Evolutionary conservation across 2,888 invertebrate genomes (phyloP).

Genomic region (Imbricaverruca yamaguchii): DNA sequence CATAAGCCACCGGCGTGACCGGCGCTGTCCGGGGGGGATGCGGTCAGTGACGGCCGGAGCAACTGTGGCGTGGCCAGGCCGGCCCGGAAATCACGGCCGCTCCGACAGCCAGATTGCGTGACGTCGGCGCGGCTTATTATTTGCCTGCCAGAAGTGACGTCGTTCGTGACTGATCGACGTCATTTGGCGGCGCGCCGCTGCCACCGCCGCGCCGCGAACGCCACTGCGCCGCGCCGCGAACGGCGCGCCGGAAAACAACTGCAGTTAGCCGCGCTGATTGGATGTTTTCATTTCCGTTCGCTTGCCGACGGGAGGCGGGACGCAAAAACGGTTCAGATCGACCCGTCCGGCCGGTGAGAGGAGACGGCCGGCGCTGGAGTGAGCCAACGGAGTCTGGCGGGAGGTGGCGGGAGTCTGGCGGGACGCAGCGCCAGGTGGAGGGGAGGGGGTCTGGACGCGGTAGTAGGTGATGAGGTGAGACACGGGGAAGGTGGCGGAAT

Average conservation of each 20-base stretch:
- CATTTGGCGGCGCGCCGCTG: neutral
- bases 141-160: neutral
- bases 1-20: neutral
- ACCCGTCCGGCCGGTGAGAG: neutral
- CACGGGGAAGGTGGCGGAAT: no score
- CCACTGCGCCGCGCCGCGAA: neutral
- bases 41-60: neutral
- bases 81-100: neutral
- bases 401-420: neutral
- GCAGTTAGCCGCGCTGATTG: neutral
- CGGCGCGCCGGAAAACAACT: neutral
- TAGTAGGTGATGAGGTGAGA: no score
- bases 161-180: neutral
- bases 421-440: no score
- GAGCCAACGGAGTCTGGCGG: neutral
- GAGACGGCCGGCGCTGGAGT: neutral
- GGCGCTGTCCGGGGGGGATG: neutral
- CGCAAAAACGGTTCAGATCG: neutral
- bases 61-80: neutral
- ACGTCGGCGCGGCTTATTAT: neutral
- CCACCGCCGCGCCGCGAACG: neutral
- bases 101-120: neutral
- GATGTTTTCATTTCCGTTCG: conserved; percentile 8
- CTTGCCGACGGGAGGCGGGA: neutral
- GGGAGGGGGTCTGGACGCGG: no score